These are phyloP conservation scores for Catamblyrhynchus diadema DNA, from an alignment of 2,797 vertebrate species.

Conservation along the genomic window DNA sequence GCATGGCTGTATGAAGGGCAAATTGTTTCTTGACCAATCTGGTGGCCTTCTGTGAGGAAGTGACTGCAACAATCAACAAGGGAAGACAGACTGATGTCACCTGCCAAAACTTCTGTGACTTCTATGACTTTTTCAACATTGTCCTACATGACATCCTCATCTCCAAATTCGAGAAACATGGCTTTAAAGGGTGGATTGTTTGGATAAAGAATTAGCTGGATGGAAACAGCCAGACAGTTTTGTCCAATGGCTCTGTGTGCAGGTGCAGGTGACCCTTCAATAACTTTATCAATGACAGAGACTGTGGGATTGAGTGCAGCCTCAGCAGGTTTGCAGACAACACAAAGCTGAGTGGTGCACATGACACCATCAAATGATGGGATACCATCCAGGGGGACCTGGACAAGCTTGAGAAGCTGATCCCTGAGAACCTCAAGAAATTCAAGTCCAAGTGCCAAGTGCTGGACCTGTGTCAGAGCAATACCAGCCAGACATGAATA, in stretches of 20 bases:
- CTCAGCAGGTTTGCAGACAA: background rate
- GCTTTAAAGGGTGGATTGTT: background rate
- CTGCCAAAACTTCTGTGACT: background rate
- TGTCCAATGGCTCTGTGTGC: background rate
- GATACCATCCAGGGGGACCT: no score
- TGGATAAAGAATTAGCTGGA: background rate
- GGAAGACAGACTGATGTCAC: background rate
- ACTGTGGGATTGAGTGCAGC: background rate
- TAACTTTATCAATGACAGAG: background rate
- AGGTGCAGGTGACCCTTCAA: background rate
- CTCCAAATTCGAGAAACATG: background rate
- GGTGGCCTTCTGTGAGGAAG: background rate
- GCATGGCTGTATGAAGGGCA: background rate
- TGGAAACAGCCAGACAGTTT: background rate
- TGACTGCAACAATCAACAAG: background rate
- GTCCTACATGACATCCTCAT: background rate
- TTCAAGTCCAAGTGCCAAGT: background rate
- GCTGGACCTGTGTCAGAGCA: background rate
- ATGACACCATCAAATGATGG: background rate
- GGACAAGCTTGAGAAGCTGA: background rate
- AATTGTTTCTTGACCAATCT: background rate
- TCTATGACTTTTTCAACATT: fast-evolving
- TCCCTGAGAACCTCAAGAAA: background rate
- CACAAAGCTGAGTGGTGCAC: fast-evolving
- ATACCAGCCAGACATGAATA: background rate